phyloP scores from a whole-genome alignment of 1,140 invertebrate genomes.

The Macrocentrus cingulum region DNA sequence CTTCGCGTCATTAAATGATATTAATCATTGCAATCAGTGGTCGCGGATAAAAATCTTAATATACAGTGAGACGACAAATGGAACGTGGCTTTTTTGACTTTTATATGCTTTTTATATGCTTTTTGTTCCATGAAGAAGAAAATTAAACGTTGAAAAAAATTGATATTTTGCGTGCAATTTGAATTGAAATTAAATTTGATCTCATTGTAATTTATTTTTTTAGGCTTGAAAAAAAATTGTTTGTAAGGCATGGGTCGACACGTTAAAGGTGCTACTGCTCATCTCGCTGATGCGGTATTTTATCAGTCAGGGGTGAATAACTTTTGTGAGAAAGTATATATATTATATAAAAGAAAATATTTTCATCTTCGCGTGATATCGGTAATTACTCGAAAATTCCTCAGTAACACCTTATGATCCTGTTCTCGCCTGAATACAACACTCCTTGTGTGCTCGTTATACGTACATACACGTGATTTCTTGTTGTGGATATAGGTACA shows the following conservation, averaged over 20 bases:
- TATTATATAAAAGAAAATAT: constrained; percentile 8
- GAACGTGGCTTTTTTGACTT: not conserved
- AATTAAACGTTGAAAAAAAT: constrained; percentile 4
- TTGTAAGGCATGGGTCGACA: too few relatives aligned
- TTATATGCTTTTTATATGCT: too few relatives aligned
- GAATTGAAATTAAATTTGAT: too few relatives aligned
- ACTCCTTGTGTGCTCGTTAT: constrained; percentile 3
- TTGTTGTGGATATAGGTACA: constrained; percentile 34
- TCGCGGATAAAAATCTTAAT: too few relatives aligned
- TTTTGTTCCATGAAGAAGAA: not conserved
- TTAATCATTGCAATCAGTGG: too few relatives aligned
- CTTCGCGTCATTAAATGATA: too few relatives aligned
- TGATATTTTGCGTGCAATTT: not conserved
- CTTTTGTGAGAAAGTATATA: constrained; percentile 16
- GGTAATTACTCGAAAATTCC: constrained; percentile 56
- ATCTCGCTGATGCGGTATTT: too few relatives aligned
- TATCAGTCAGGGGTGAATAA: not conserved
- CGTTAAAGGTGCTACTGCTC: too few relatives aligned
- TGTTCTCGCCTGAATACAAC: constrained; percentile 40
- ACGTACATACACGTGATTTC: not conserved
- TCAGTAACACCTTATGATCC: constrained; percentile 31
- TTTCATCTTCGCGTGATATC: constrained; percentile 51
- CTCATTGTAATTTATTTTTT: too few relatives aligned
- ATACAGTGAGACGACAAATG: too few relatives aligned
- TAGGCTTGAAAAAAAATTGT: too few relatives aligned